Conservation (phyloP, 2,888 invertebrate species). For the Diplolepis rosae region DNA sequence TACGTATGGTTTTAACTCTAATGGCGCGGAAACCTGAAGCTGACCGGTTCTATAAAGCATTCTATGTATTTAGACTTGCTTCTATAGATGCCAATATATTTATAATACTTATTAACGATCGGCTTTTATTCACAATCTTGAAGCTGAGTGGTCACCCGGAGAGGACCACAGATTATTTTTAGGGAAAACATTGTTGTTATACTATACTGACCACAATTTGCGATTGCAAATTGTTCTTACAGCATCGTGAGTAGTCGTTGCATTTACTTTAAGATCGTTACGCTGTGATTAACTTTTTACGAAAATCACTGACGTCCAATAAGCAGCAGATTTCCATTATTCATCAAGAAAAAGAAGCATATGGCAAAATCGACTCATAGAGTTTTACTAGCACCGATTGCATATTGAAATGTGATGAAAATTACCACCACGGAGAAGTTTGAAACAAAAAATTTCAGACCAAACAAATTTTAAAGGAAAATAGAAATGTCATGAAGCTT, state of each 20-base stretch:
- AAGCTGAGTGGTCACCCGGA: neutral
- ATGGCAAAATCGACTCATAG: too few species aligned
- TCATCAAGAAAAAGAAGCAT: too few species aligned
- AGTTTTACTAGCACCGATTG: too few species aligned
- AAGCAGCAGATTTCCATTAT: neutral
- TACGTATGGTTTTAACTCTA: neutral
- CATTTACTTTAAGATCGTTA: slow-evolving; percentile 7
- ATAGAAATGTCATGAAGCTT: too few species aligned
- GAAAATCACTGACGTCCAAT: neutral
- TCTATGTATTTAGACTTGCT: neutral
- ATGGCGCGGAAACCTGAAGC: neutral
- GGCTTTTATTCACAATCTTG: slow-evolving; percentile 5
- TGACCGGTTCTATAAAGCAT: slow-evolving; percentile 26
- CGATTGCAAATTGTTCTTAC: neutral
- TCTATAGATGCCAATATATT: neutral
- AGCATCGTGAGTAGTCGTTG: neutral
- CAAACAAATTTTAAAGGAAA: too few species aligned
- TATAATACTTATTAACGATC: neutral
- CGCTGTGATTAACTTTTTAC: slow-evolving; percentile 3
- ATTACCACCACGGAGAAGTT: too few species aligned
- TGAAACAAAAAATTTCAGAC: too few species aligned
- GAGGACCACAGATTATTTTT: neutral
- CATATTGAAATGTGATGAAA: too few species aligned
- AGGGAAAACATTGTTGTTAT: slow-evolving; percentile 14
- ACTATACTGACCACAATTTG: neutral